These are phyloP conservation scores for Nanorana parkeri DNA, from an alignment of 2,113 vertebrate genomes.

Conservation along the genomic window DNA sequence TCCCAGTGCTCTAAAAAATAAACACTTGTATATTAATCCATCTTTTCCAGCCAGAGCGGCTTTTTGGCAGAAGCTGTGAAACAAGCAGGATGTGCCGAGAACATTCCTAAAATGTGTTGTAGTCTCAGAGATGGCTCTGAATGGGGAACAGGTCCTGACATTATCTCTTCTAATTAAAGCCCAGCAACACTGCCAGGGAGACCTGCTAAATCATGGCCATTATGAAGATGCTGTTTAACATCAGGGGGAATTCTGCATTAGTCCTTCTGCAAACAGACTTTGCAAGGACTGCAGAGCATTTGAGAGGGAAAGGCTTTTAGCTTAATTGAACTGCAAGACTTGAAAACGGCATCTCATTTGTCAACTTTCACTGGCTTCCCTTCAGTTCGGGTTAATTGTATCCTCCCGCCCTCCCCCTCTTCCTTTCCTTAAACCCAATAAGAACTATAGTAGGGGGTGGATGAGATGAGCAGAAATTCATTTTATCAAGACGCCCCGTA, in stretches of 20 bases:
- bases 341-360: constrained; percentile 66
- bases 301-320: constrained; percentile 71
- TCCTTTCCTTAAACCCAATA: constrained; percentile 36
- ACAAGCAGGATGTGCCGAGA: constrained; percentile 38
- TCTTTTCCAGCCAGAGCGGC: constrained; percentile 34
- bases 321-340: constrained; percentile 68
- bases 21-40: constrained; percentile 51
- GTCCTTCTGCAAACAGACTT: constrained; percentile 53
- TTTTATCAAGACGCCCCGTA: constrained; percentile 15
- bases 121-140: constrained; percentile 34
- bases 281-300: constrained; percentile 49
- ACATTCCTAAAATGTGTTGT: constrained; percentile 54
- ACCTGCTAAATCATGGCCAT: constrained; percentile 55
- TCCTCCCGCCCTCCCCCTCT: constrained; percentile 59
- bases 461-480: constrained; percentile 26
- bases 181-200: constrained; percentile 50
- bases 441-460: constrained; percentile 38
- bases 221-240: constrained; percentile 49
- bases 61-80: constrained; percentile 39
- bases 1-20: constrained; percentile 36
- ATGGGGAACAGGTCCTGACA: constrained; percentile 50
- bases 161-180: constrained; percentile 58
- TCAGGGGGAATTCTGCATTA: constrained; percentile 51
- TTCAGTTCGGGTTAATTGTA: constrained; percentile 64
- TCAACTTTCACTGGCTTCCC: constrained; percentile 65